Base-by-base conservation (phyloP, 2,797 vertebrate genomes). In the Adelosebastes latens region DNA sequence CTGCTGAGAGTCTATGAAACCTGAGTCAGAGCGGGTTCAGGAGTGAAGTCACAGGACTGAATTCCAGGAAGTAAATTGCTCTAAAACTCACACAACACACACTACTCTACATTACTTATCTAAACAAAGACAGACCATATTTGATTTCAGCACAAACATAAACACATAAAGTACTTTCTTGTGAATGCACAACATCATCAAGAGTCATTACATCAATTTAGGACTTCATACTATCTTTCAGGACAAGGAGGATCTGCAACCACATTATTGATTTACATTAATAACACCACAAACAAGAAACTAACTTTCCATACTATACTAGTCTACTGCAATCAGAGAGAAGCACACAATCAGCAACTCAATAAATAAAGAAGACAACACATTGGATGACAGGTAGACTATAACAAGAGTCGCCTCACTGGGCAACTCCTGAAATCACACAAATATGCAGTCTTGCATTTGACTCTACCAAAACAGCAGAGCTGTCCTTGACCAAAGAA, bases 1-100 rank as follows among this genome's bases (percentile, higher is more conserved):
- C 25, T 63, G 52, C 55, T 58, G 31, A 65, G 22, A 77, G 75
- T 73, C 64, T 25, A 10, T 84, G 83, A 84, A 90, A 87, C 69
- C 5, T 75, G 78, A 91, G 76, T 72, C 52, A 68, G n/a, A 60
- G 25, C 8, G 8, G 74, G 32, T 34, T 34, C 59, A 72, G 58
- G 49, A 59, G 68, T 62, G 61, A 78, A 81, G 29, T 67, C 59
- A 81, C 75, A 4, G 3, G 36, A 31, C 13, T 53, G 29, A 55
- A 79, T 84, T 84, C 77, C 67, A 83, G 34, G 52, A 75, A 76
- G 12, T n/a, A 52, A 7, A 55, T 29, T 20, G 12, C 42, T 27
- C 58, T 34, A 55, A 72, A 67, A 7, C 42, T 13, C 18, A 81
- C 42, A 66, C 18, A 61, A 27, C 46, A 49, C 9, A 70, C 25